phyloP scores from a whole-genome alignment of 2,888 invertebrate species.

The Belgica antarctica region DNA sequence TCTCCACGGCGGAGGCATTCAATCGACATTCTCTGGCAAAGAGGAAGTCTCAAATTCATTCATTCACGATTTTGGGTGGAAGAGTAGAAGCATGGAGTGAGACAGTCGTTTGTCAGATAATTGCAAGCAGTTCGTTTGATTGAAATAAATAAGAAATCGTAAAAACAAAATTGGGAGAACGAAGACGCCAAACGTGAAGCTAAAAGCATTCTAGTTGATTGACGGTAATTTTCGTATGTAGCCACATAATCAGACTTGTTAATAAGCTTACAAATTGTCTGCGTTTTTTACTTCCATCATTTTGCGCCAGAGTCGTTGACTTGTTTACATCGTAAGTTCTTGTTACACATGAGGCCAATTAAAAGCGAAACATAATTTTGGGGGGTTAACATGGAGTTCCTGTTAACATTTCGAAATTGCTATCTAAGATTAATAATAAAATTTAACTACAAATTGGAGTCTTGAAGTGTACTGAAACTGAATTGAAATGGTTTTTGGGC shows the following conservation, averaged over 20 bases:
- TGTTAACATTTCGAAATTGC: too few species aligned
- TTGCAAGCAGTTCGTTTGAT: constrained; percentile 10
- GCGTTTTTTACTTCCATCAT: background rate
- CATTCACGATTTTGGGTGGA: background rate
- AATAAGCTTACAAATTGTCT: constrained; percentile 23
- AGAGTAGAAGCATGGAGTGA: background rate
- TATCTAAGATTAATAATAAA: too few species aligned
- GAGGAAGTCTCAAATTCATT: constrained; percentile 28
- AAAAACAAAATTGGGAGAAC: background rate
- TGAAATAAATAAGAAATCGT: background rate
- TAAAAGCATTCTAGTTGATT: constrained; percentile 16
- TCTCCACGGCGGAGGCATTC: background rate
- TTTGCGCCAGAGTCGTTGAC: too few species aligned
- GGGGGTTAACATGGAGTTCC: too few species aligned
- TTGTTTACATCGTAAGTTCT: too few species aligned
- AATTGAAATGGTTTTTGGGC: too few species aligned
- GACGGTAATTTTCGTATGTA: constrained; percentile 25
- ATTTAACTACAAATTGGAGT: too few species aligned
- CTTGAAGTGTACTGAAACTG: too few species aligned
- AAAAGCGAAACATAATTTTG: too few species aligned
- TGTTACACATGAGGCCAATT: too few species aligned
- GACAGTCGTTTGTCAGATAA: constrained; percentile 31
- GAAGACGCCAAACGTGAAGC: background rate
- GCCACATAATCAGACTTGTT: background rate
- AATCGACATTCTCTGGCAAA: background rate